A percentile compares a stretch with the other conserved stretches of the same genome.
Conservation (phyloP, 2,888 invertebrate species). For the Crossocerus cetratus region DNA sequence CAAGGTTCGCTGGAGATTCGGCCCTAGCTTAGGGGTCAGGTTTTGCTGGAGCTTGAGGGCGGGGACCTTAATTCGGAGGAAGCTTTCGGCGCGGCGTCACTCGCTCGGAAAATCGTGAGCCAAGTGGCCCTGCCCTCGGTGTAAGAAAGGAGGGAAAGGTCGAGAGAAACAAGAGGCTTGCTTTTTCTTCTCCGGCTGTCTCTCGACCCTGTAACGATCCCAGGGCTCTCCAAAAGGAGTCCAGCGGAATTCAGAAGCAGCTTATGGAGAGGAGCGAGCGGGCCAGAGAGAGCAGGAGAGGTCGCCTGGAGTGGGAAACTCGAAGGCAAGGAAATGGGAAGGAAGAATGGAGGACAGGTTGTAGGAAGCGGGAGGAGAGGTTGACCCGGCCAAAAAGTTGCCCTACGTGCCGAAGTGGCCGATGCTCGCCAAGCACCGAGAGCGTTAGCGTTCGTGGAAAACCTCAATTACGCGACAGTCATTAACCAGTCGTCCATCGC, state of each 20-base stretch:
- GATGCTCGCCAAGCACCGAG: slow-evolving; percentile 8
- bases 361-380: not conserved
- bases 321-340: slow-evolving; percentile 1
- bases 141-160: not conserved
- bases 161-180: slow-evolving; percentile 19
- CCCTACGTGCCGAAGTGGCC: slow-evolving; percentile 54
- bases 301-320: not conserved
- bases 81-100: not conserved
- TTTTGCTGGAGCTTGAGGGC: not conserved
- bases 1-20: not conserved
- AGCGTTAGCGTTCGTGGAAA: slow-evolving; percentile 35
- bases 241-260: no score
- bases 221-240: no score
- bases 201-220: slow-evolving; percentile 47
- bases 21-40: not conserved
- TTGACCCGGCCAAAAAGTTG: slow-evolving; percentile 37
- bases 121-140: slow-evolving; percentile 29
- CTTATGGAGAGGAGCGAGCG: no score
- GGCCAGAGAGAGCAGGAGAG: not conserved
- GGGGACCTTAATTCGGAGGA: not conserved
- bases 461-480: slow-evolving; percentile 55
- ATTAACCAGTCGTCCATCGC: slow-evolving; percentile 53
- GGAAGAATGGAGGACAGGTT: slow-evolving; percentile 4
- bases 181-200: slow-evolving; percentile 32
- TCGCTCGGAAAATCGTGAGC: slow-evolving; percentile 19